Evolutionary conservation across 1,140 invertebrate genomes (phyloP), one percentile per base, ranked within the genome.

Genomic region (Bombus sibiricus): DNA sequence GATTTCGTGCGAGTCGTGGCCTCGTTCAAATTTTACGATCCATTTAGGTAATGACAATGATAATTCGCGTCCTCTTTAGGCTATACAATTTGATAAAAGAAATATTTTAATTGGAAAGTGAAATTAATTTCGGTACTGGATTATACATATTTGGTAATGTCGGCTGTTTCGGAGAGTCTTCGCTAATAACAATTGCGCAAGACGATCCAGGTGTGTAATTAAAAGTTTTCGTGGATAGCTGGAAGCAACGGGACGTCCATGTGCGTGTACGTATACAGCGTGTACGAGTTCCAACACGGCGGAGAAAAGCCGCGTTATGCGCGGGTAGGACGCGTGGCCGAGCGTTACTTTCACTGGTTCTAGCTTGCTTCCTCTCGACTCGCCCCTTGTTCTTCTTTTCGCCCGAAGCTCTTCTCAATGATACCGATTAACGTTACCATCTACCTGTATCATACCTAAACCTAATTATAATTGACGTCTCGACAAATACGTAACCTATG

Each of bases 301-400:
- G 85, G 81, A 83, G 74, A 83, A 90, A 91, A 91, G 92, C 84
- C 83, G 92, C 90, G 88, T 92, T 90, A 88, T 85, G 79, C 73
- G 75, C 79, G 68, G 57, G 68, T 78, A 66, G 68, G 66, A 81
- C 81, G 83, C 71, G 78, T 72, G 72, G 77, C 69, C 74, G 83
- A 88, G 74, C 82, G 84, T 92, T 92, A 92, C 92, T 92, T 92
- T 92, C 92, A 92, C 92, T 92, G 85, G 86, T 81, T 86, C 88
- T 77, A 66, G 86, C 85, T 86, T 57, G 80, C 9, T n/a, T 86
- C 86, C 74, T 87, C 88, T 80, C 82, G 72, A 25, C 81, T 81
- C 85, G 41, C 66, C 76, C 82, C 74, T 88, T 84, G 59, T 59
- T 86, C 78, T 81, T 90, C 86, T 79, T 87, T 82, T 83, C 43